Evolutionary conservation across 2,888 invertebrate genomes (phyloP).

Genomic region (Asteroscopus sphinx): DNA sequence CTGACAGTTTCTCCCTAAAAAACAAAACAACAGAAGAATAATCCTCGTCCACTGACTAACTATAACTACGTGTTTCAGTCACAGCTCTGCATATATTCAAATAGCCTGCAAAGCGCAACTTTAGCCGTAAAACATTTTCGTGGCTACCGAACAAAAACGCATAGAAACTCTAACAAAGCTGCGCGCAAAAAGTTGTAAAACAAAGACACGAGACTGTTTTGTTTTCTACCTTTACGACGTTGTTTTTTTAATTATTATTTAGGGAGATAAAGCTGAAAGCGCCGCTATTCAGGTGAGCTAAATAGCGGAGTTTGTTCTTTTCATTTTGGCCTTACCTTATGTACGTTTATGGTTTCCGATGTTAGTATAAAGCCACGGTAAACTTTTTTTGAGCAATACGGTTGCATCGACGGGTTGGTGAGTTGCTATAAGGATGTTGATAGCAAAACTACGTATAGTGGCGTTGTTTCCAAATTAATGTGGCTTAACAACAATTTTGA

Average conservation of each 20-base stretch:
- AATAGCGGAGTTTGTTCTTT: slow-evolving; percentile 8
- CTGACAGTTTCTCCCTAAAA: slow-evolving; percentile 4
- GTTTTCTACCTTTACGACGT: slow-evolving; percentile 51
- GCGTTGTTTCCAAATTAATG: too few species aligned
- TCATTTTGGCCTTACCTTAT: neutral
- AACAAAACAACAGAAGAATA: slow-evolving; percentile 44
- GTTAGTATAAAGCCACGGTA: too few species aligned
- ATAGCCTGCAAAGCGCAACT: slow-evolving; percentile 63
- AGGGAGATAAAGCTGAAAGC: slow-evolving; percentile 29
- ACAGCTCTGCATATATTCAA: slow-evolving; percentile 50
- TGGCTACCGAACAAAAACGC: slow-evolving; percentile 52
- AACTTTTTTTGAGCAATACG: too few species aligned
- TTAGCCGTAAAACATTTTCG: slow-evolving; percentile 70
- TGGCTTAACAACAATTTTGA: too few species aligned
- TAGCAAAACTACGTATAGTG: too few species aligned
- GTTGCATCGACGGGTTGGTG: too few species aligned
- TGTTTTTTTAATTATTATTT: slow-evolving; percentile 43
- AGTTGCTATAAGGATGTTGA: too few species aligned
- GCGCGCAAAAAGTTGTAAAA: slow-evolving; percentile 67
- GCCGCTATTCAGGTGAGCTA: slow-evolving; percentile 34
- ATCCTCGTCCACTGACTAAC: slow-evolving; percentile 46
- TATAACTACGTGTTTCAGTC: too few species aligned
- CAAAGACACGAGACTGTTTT: slow-evolving; percentile 66
- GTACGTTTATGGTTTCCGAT: neutral
- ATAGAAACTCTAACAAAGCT: slow-evolving; percentile 63